Percentiles rank a stretch among this genome's conserved stretches.
Conservation (phyloP, 2,113 vertebrate genomes). For the Platichthys stellatus region DNA sequence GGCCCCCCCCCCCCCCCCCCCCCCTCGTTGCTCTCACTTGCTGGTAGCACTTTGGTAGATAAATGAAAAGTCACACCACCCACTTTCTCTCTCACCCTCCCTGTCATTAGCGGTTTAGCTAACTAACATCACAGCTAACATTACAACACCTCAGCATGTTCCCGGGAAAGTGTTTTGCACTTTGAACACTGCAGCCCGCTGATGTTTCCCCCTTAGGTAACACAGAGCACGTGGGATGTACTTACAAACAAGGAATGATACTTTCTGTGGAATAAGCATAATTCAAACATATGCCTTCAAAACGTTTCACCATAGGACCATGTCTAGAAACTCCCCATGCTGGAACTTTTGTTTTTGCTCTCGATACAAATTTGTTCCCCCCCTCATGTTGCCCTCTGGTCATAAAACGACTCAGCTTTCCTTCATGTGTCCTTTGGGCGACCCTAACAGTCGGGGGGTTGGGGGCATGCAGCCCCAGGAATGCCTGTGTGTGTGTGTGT, state of each 20-base stretch:
- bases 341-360: slow-evolving; percentile 22
- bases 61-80: slow-evolving; percentile 70
- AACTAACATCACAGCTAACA: slow-evolving; percentile 69
- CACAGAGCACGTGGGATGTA: neutral
- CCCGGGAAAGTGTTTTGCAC: slow-evolving; percentile 59
- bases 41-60: slow-evolving; percentile 41
- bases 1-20: neutral
- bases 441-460: slow-evolving; percentile 50
- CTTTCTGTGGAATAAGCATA: too few relatives aligned
- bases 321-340: slow-evolving; percentile 21
- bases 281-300: neutral
- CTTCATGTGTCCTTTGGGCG: slow-evolving; percentile 52
- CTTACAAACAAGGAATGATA: slow-evolving; percentile 2
- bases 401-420: slow-evolving; percentile 59
- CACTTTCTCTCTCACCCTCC: slow-evolving; percentile 66
- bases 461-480: slow-evolving; percentile 47
- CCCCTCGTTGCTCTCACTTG: slow-evolving; percentile 12
- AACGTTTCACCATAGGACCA: neutral
- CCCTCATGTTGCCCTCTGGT: slow-evolving; percentile 18
- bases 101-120: slow-evolving; percentile 51
- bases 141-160: slow-evolving; percentile 78
- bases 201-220: slow-evolving; percentile 27
- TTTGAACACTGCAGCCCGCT: slow-evolving; percentile 16
- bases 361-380: slow-evolving; percentile 27
- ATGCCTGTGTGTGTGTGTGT: slow-evolving; percentile 55